These are phyloP conservation scores for Zygaena filipendulae DNA, from an alignment of 2,888 invertebrate species.

Conservation along the genomic window DNA sequence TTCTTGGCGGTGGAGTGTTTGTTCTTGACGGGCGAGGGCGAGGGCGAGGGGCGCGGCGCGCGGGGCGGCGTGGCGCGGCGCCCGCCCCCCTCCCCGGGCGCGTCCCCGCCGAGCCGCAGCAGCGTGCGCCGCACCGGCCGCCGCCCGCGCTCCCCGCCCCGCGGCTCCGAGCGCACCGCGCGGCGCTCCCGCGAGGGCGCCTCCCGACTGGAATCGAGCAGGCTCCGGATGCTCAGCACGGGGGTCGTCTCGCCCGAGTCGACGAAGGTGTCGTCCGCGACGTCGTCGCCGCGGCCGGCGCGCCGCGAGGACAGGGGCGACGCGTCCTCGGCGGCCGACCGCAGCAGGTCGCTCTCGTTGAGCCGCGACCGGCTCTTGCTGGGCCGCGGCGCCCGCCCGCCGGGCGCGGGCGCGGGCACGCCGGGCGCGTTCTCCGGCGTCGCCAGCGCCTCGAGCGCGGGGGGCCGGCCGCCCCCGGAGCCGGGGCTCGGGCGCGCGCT, in stretches of 20 bases:
- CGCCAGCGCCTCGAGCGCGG: slow-evolving; percentile 23
- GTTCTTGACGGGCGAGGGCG: slow-evolving; percentile 47
- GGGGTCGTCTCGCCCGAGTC: slow-evolving; percentile 26
- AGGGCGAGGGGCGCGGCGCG: slow-evolving; percentile 46
- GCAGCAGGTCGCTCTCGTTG: slow-evolving; percentile 27
- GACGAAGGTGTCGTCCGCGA: background rate
- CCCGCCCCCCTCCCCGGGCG: slow-evolving; percentile 15
- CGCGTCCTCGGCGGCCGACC: slow-evolving; percentile 4
- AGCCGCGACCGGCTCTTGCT: slow-evolving; percentile 28
- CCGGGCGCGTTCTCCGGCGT: slow-evolving; percentile 27
- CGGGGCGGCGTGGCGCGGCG: slow-evolving; percentile 16
- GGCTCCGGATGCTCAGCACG: slow-evolving; percentile 38
- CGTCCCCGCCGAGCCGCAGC: slow-evolving; percentile 16
- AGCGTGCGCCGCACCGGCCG: slow-evolving; percentile 7
- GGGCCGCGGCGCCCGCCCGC: slow-evolving; percentile 21
- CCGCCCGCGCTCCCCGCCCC: slow-evolving; percentile 17
- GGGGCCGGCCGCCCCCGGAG: slow-evolving; percentile 21
- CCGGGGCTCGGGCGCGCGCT: background rate
- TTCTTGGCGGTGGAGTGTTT: slow-evolving; percentile 60
- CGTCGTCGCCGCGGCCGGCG: background rate
- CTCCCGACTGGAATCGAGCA: slow-evolving; percentile 31
- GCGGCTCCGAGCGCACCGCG: slow-evolving; percentile 17
- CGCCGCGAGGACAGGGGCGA: slow-evolving; percentile 18
- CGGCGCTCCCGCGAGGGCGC: background rate
- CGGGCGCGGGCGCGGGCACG: background rate